phyloP scores from a whole-genome alignment of 2,888 invertebrate species.

The Lasioglossum malachurum region DNA sequence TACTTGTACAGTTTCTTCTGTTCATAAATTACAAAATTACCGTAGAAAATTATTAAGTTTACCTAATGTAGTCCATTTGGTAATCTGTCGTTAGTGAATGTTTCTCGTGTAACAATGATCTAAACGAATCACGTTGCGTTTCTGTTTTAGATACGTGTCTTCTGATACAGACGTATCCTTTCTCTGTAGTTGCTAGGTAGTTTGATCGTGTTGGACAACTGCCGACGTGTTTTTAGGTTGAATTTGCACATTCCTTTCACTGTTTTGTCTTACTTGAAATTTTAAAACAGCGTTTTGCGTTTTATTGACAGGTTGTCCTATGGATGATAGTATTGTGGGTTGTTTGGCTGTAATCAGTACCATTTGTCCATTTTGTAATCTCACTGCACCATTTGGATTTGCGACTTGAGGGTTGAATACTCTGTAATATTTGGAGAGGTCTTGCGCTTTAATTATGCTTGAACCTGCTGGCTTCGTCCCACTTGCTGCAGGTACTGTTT shows the following conservation, averaged over 20 bases:
- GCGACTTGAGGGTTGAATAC: conserved; percentile 23
- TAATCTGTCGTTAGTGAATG: conserved; percentile 25
- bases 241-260: not conserved
- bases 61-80: not conserved
- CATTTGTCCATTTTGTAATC: conserved; percentile 6
- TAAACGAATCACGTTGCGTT: not conserved
- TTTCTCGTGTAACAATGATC: conserved; percentile 58
- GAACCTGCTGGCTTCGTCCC: not conserved
- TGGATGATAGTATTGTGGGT: conserved; percentile 5
- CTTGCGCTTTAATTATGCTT: conserved; percentile 57
- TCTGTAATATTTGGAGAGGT: conserved; percentile 63
- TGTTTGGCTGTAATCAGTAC: not conserved
- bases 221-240: conserved; percentile 7
- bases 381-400: not conserved
- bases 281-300: not conserved
- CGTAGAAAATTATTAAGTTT: conserved; percentile 34
- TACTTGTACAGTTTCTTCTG: conserved; percentile 43
- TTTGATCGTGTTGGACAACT: not conserved
- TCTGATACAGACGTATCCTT: not conserved
- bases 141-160: conserved; percentile 39
- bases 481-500: not conserved
- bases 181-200: not conserved
- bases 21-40: conserved; percentile 42
- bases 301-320: not conserved
- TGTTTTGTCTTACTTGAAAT: not conserved